Conservation (phyloP, 1,140 invertebrate genomes). For the Notospermus geniculatus region DNA sequence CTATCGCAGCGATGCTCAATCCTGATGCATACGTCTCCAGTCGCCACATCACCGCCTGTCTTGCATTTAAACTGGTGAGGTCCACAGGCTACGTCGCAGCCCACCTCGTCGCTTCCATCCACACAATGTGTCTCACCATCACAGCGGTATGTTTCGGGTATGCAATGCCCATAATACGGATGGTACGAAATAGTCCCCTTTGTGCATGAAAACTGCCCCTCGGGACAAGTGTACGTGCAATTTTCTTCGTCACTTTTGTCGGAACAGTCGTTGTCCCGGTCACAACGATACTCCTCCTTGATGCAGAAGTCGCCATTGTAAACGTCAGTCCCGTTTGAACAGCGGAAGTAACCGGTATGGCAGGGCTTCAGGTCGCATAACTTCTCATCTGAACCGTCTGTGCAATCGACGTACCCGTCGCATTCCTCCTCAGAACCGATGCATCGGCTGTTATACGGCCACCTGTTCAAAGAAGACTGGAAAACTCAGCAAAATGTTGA, state of each 20-base stretch:
- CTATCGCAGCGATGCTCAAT: background rate
- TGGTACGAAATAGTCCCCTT: background rate
- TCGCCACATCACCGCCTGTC: background rate
- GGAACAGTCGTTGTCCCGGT: constrained; percentile 2
- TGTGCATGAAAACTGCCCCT: background rate
- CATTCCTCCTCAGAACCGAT: background rate
- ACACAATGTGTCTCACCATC: background rate
- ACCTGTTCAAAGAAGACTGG: too few species aligned
- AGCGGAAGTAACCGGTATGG: background rate
- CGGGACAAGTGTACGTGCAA: background rate
- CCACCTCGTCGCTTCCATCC: constrained; percentile 1
- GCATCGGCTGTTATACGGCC: background rate
- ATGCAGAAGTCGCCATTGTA: constrained; percentile 4
- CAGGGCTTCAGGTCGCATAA: background rate
- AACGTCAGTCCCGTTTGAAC: constrained; percentile 3
- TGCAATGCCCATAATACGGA: background rate
- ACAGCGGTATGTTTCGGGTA: background rate
- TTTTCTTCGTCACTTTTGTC: constrained; percentile 4
- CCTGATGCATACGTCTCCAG: background rate
- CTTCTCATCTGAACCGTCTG: background rate
- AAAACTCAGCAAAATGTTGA: too few species aligned
- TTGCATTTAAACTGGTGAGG: background rate
- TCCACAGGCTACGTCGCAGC: background rate
- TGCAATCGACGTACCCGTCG: constrained; percentile 1
- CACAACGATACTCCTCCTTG: background rate